phyloP scores from a whole-genome alignment of 2,113 vertebrate species.

The Pedetes capensis region DNA sequence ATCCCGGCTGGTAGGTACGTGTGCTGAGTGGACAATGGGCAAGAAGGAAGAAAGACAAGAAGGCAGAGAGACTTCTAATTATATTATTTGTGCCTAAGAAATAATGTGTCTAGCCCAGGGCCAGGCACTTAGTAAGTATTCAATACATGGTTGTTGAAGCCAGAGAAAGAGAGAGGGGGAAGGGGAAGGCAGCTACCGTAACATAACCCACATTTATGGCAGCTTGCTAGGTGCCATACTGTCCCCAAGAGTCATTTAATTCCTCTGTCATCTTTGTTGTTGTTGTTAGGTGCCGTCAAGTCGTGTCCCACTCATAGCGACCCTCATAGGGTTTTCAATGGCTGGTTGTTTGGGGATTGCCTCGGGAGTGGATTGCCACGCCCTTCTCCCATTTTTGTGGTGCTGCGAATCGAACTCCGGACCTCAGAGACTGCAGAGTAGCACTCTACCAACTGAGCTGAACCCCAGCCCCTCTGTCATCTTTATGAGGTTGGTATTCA shows the following conservation, averaged over 20 bases:
- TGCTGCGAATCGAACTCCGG: too few species aligned
- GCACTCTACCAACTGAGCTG: too few species aligned
- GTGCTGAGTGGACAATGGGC: background rate
- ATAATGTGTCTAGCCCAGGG: background rate
- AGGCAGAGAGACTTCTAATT: background rate
- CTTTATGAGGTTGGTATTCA: too few species aligned
- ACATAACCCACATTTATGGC: background rate
- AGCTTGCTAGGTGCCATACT: background rate
- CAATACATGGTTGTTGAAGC: background rate
- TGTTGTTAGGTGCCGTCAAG: too few species aligned
- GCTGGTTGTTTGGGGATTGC: too few species aligned
- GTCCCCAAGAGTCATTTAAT: background rate
- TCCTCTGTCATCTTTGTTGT: background rate
- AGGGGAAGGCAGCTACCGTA: background rate
- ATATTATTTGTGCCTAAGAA: background rate
- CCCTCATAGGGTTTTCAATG: too few species aligned
- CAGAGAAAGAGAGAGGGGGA: fast-evolving
- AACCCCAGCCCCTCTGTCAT: background rate
- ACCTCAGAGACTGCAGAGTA: too few species aligned
- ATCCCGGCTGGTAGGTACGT: background rate
- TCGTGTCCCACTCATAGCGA: too few species aligned
- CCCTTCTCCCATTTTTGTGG: too few species aligned
- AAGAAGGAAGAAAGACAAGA: background rate
- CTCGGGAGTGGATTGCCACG: too few species aligned
- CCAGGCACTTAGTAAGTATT: background rate